Percentiles rank a stretch among this genome's conserved stretches.
phyloP scores from a whole-genome alignment of 1,140 invertebrate species.

The Pollicipes pollicipes region DNA sequence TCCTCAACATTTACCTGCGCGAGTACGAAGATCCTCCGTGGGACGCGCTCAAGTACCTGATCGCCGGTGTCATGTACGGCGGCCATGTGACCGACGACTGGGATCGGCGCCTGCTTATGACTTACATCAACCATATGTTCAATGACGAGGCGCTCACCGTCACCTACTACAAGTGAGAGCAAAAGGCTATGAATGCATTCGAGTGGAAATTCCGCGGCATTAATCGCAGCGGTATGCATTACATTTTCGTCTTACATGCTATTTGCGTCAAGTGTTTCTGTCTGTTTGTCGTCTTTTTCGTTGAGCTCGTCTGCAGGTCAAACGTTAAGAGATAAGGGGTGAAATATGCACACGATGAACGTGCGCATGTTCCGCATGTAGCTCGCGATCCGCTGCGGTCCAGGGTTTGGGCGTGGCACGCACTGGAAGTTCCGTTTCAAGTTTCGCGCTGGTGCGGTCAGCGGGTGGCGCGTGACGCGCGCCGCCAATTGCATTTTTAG shows the following conservation, averaged over 20 bases:
- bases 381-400: no score
- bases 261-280: no score
- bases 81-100: conserved; percentile 75
- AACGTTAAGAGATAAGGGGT: no score
- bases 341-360: conserved; percentile 27
- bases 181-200: no score
- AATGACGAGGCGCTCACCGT: conserved; percentile 32
- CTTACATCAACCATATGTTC: conserved; percentile 65
- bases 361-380: no score
- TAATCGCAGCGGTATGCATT: conserved; percentile 24
- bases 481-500: no score
- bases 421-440: no score
- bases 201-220: background rate
- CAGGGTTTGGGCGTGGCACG: no score
- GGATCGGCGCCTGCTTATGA: conserved; percentile 67
- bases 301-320: no score
- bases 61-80: conserved; percentile 50
- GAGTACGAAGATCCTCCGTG: conserved; percentile 20
- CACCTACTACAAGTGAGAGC: background rate
- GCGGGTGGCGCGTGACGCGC: no score
- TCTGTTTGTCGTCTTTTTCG: no score
- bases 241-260: conserved; percentile 31
- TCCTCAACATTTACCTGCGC: background rate
- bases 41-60: conserved; percentile 33
- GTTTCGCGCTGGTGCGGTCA: no score